A percentile compares a stretch with the other conserved stretches of the same genome.
Conservation (phyloP, 2,113 vertebrate species). For the Brienomyrus brachyistius region DNA sequence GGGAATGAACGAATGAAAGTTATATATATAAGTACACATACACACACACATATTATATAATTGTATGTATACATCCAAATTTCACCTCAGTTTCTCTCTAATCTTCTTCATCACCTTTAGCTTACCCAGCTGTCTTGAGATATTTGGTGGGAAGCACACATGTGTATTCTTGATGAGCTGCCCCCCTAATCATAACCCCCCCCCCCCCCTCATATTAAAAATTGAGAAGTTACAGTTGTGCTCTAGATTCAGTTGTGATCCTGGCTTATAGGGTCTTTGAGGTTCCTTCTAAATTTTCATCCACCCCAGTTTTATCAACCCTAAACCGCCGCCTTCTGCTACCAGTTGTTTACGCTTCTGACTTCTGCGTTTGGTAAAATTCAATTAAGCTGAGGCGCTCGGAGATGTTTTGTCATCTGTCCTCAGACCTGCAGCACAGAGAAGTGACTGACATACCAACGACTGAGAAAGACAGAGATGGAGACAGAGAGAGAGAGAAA, state of each 20-base stretch:
- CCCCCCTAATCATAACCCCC: background rate
- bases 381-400: background rate
- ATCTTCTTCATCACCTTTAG: background rate
- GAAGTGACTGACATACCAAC: background rate
- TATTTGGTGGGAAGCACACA: background rate
- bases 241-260: background rate
- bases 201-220: conserved; percentile 12
- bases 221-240: background rate
- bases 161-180: background rate
- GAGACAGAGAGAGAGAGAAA: background rate
- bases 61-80: too few species aligned
- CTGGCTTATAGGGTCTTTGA: background rate
- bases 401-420: background rate
- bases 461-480: background rate
- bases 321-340: background rate
- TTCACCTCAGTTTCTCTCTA: background rate
- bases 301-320: background rate
- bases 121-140: background rate
- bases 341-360: background rate
- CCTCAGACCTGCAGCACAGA: background rate
- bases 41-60: too few species aligned
- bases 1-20: background rate
- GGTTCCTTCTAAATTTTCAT: background rate
- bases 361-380: background rate
- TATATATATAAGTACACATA: background rate